Base-by-base conservation (phyloP, 2,797 vertebrate genomes). In the Salarias fasciatus region DNA sequence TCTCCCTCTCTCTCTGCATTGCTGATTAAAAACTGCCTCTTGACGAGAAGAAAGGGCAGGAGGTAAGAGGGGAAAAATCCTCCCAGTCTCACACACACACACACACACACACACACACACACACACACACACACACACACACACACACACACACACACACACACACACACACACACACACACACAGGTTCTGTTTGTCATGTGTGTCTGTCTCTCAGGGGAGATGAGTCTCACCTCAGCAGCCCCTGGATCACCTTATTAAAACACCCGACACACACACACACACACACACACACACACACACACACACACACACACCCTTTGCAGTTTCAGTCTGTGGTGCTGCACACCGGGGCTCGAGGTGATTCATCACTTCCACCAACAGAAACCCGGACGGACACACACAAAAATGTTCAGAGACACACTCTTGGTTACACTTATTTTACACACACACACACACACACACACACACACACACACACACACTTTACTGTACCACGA, bases 301-400 rank as follows among this genome's bases (percentile, higher is more conserved):
- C 18, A 24, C 18, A 24, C 18, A n/a, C n/a, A n/a, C n/a, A n/a
- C n/a, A n/a, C n/a, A n/a, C 43, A 61, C 31, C 71, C 66, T 28
- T 42, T 36, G 53, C 47, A 59, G 50, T 70, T 82, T 49, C 52
- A 15, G 41, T 68, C 37, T 70, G 24, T 4, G 31, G 33, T n/a
- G n/a, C n/a, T n/a, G n/a, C n/a, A n/a, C n/a, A n/a, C n/a, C n/a
- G n/a, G n/a, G 52, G 51, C 56, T 64, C 52, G 54, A 42, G 71
- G 74, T 80, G 48, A 79, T 75, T 78, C 64, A 82, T 83, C 79
- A 62, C 51, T 53, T 78, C 54, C 58, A 14, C 53, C n/a, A 8
- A 69, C 49, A 30, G 49, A 36, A 28, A 38, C 58, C 41, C 28
- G 38, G 55, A 14, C 14, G 54, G 48, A 40, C 30, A 57, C 11